A percentile compares a stretch with the other conserved stretches of the same genome.
phyloP scores from a whole-genome alignment of 2,888 invertebrate genomes.

The Xestia sexstrigata region DNA sequence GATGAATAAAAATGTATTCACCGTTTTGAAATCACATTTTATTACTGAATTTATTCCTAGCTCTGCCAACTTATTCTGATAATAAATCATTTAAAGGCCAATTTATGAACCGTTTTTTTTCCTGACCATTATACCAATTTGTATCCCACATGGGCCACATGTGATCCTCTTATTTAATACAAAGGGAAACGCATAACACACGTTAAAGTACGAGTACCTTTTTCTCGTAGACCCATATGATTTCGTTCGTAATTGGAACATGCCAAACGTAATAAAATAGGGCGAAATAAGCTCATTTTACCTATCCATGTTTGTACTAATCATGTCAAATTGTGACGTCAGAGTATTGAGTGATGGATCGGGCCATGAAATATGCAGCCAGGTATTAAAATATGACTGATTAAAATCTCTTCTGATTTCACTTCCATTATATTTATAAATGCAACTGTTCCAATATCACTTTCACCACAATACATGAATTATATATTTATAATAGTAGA shows the following conservation, averaged over 20 bases:
- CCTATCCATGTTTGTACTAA: slow-evolving; percentile 43
- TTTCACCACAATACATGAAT: slow-evolving; percentile 20
- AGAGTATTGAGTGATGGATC: slow-evolving; percentile 1
- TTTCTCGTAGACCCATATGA: slow-evolving; percentile 55
- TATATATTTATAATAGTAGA: slow-evolving; percentile 12
- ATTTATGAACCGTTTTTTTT: slow-evolving; percentile 22
- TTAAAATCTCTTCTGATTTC: slow-evolving; percentile 24
- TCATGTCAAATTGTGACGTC: slow-evolving; percentile 31
- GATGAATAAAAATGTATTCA: not conserved
- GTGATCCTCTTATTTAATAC: slow-evolving; percentile 51
- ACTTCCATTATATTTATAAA: slow-evolving; percentile 36
- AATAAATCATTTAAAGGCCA: slow-evolving; percentile 12
- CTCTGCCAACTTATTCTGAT: not conserved
- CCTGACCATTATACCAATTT: slow-evolving; percentile 29
- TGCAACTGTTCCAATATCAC: not conserved
- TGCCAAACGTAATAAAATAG: slow-evolving; percentile 55
- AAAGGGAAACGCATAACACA: slow-evolving; percentile 42
- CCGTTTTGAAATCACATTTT: not conserved
- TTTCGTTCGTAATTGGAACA: slow-evolving; percentile 62
- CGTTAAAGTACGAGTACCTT: slow-evolving; percentile 42
- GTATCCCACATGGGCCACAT: slow-evolving; percentile 21
- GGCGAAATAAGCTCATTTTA: slow-evolving; percentile 50
- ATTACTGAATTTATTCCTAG: not conserved
- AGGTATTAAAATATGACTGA: slow-evolving; percentile 11
- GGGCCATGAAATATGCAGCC: slow-evolving; percentile 13